A percentile compares a stretch with the other conserved stretches of the same genome.
These are phyloP conservation scores for Leucania comma DNA, from an alignment of 2,888 invertebrate genomes.

Conservation along the genomic window DNA sequence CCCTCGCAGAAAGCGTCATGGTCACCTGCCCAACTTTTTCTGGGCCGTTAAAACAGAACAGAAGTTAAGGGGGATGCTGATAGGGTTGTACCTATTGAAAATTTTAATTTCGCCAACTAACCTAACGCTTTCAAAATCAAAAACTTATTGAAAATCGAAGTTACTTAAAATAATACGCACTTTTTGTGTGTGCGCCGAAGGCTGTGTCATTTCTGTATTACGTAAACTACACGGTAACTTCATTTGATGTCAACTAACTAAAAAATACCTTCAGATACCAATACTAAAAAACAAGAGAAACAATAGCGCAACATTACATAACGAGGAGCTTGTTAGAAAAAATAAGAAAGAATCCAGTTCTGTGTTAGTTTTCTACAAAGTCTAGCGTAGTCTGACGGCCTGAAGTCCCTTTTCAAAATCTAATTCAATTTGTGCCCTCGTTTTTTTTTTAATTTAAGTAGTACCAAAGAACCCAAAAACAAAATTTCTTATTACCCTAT, in stretches of 20 bases:
- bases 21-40: not conserved
- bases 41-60: not conserved
- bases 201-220: not conserved
- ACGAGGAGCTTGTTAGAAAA: not conserved
- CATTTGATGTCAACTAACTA: not conserved
- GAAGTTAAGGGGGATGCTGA: too few relatives aligned
- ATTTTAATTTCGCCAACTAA: too few relatives aligned
- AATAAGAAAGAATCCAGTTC: not conserved
- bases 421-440: not conserved
- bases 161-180: not conserved
- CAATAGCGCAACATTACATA: not conserved
- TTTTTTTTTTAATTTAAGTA: not conserved
- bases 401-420: not conserved
- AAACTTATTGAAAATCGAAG: not conserved
- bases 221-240: not conserved
- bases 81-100: too few relatives aligned
- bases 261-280: not conserved
- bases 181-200: not conserved
- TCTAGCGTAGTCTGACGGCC: not conserved
- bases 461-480: not conserved
- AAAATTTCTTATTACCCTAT: not conserved
- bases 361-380: not conserved
- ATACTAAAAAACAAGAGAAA: not conserved
- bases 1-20: not conserved
- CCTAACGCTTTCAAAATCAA: not conserved